Evolutionary conservation across 2,888 invertebrate genomes (phyloP).

Genomic region (Perdita meconis): DNA sequence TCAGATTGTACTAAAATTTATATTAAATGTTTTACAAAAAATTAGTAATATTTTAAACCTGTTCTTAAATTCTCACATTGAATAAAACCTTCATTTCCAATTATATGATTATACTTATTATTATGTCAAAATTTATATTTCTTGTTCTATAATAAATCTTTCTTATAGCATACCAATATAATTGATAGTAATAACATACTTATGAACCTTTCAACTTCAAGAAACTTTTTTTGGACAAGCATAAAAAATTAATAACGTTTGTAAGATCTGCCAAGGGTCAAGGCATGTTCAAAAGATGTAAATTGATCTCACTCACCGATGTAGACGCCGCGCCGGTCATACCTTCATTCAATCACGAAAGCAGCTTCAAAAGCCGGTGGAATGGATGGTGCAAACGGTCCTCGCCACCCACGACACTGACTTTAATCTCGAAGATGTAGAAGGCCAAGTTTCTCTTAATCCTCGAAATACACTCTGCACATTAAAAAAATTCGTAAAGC

Average conservation of each 20-base stretch:
- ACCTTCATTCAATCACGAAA: slow-evolving; percentile 13
- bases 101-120: too few species aligned
- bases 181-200: too few species aligned
- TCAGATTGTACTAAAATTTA: too few species aligned
- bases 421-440: slow-evolving; percentile 21
- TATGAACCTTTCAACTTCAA: too few species aligned
- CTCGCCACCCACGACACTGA: not conserved
- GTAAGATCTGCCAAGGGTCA: not conserved
- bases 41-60: too few species aligned
- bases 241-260: not conserved
- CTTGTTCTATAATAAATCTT: too few species aligned
- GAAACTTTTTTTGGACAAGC: too few species aligned
- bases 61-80: too few species aligned
- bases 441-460: slow-evolving; percentile 7
- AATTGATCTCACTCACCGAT: slow-evolving; percentile 18
- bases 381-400: slow-evolving; percentile 18
- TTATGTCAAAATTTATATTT: too few species aligned
- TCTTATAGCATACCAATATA: too few species aligned
- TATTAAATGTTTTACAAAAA: too few species aligned
- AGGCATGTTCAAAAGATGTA: not conserved
- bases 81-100: too few species aligned
- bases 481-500: not conserved
- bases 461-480: slow-evolving; percentile 3
- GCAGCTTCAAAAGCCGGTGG: slow-evolving; percentile 31
- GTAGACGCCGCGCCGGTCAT: not conserved